Conservation (phyloP, 2,113 vertebrate species). For the Theristicus caerulescens region DNA sequence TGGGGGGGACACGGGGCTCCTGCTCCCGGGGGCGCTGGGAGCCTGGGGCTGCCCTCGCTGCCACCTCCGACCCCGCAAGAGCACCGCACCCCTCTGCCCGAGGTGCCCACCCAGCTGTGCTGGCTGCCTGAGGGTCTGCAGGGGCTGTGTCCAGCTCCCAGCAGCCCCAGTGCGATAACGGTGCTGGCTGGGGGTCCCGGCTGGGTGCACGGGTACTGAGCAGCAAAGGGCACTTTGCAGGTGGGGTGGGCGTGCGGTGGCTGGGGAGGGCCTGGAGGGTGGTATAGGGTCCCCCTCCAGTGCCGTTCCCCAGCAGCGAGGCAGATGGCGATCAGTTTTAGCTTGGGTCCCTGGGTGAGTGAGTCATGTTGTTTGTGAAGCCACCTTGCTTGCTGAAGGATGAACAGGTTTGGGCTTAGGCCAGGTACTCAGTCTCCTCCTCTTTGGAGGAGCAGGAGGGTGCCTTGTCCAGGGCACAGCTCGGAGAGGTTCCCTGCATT, state of each 20-base stretch:
- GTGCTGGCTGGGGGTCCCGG: not conserved
- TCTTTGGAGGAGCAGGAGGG: not conserved
- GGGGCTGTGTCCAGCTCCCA: not conserved
- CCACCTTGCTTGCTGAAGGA: not conserved
- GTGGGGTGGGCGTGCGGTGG: not conserved
- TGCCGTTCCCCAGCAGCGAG: accelerated
- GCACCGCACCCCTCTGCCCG: accelerated
- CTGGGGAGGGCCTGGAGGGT: not conserved
- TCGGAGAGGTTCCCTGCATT: not conserved
- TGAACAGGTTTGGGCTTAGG: not conserved
- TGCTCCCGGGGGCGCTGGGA: not conserved
- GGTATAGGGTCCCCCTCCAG: not conserved
- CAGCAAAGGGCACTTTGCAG: not conserved
- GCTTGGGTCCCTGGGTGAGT: not conserved
- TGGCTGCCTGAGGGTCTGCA: not conserved
- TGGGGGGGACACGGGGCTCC: not conserved
- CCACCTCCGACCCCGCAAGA: not conserved
- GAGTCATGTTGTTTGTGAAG: accelerated
- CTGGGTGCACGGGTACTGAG: not conserved
- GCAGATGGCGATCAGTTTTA: accelerated
- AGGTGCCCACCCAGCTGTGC: not conserved
- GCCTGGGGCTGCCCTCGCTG: not conserved
- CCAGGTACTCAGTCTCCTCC: not conserved
- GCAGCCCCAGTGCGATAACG: not conserved
- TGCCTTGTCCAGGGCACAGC: not conserved